Base-by-base conservation (phyloP, 2,888 invertebrate genomes). In the Drosophila mimetica region DNA sequence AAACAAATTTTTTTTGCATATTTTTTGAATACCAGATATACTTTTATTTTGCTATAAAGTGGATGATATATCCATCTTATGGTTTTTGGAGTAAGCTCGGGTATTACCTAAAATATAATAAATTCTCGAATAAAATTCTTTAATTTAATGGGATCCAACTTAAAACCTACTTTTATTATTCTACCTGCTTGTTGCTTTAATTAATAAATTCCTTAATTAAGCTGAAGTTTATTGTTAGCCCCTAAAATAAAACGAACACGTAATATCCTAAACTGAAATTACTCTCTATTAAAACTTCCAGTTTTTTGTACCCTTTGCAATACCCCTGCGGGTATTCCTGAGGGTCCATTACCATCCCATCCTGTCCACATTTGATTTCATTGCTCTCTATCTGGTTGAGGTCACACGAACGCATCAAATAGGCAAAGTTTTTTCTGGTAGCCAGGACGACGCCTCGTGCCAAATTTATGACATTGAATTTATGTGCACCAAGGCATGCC, bases 381-480 rank as follows among this genome's bases (percentile, higher is more conserved):
- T 47, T 47, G 70, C 44, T 57, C 57, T 39, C 16, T 30, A 28
- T 39, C 18, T 47, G 71, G 41, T 63, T 80, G 85, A 75, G 84
- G 78, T 61, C 65, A 77, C 48, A 57, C 61, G 59, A 57, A 75
- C 76, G 76, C 80, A 74, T 79, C 88, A 84, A 84, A 72, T 74
- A 50, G 71, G 69, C 78, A 86, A 87, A 88, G 74, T 77, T 84
- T 63, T 63, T 61, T 72, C 71, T 47, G 53, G 51, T 66, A 79
- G 89, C 71, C 84, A 70, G 34, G 42, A 52, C 65, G 84, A 85
- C 84, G 84, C 89, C 84, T 74, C 71, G 76, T 37, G 64, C 57
- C 60, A 76, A 74, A 84, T 89, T 89, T 89, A 89, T 87, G 86
- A 71, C 79, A 81, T 65, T 71, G 79, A 85, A 75, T 82, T 74